Evolutionary conservation across 2,113 vertebrate genomes (phyloP).

Genomic region (Myxocyprinus asiaticus): DNA sequence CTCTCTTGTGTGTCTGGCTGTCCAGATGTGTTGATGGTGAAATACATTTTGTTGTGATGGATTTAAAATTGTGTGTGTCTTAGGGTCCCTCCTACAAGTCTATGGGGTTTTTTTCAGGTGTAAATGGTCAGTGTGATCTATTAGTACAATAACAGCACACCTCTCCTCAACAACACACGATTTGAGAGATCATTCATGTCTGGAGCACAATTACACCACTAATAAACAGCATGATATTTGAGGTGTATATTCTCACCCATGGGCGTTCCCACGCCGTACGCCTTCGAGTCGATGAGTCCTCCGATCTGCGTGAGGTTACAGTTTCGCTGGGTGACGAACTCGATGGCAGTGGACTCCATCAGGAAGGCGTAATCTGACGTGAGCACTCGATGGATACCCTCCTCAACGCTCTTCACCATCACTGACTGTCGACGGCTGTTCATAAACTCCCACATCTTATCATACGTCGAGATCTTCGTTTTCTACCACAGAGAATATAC

Average conservation of each 20-base stretch:
- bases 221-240: no score
- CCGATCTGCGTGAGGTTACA: conserved; percentile 98
- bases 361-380: conserved; percentile 97
- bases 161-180: no score
- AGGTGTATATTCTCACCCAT: conserved; percentile 82
- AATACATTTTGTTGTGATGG: background rate
- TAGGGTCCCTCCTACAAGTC: no score
- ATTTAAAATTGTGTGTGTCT: background rate
- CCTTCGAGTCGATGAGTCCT: conserved; percentile 96
- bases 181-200: no score
- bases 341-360: conserved; percentile 98
- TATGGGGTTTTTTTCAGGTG: no score
- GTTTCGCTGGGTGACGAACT: conserved; percentile 96
- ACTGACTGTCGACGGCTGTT: conserved; percentile 94
- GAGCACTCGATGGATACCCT: conserved; percentile 92
- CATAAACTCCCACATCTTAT: conserved; percentile 99
- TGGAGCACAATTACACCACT: no score
- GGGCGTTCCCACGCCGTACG: conserved; percentile 94
- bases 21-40: background rate
- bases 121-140: background rate
- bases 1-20: background rate
- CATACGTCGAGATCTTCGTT: conserved; percentile 97
- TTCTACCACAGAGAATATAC: conserved; percentile 76
- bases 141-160: no score
- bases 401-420: conserved; percentile 93